Evolutionary conservation across 1,140 invertebrate genomes (phyloP), one percentile per base, ranked within the genome.

Genomic region (Lineus longissimus): DNA sequence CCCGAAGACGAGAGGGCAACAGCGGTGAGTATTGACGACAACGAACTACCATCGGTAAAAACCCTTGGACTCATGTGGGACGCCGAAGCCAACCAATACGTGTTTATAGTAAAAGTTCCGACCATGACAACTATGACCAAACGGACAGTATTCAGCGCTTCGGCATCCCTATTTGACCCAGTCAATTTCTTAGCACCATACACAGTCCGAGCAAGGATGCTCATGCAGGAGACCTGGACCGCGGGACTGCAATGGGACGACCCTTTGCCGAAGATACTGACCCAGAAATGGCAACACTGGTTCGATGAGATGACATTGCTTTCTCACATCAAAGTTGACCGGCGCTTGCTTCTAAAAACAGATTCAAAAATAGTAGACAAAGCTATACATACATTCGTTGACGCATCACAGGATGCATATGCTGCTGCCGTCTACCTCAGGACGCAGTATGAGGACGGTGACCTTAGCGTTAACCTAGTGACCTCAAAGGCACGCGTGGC

Each of bases 1-100:
- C 40, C 40, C 11, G 11, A 11, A 43, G 40, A 43, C 11, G 40
- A 43, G 11, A 43, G 40, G 19, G 40, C 40, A 43, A 43, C 40
- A 43, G 11, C 11, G 11, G 40, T 43, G 11, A 19, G 19, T 19
- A 43, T 43, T 19, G 40, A 19, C 40, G 40, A 43, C 19, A 19
- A 19, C 11, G 40, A 43, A 43, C 40, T 43, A 19, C 40, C 40
- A 13, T 11, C 40, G 19, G 11, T 43, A 11, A 43, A 43, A 43
- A 43, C 40, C 11, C 40, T 43, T 19, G 19, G 40, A 13, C 11
- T 13, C 11, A 43, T 19, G 11, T 68, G 68, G 68, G 19, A n/a
- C 13, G 62, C 40, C n/a, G n/a, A n/a, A n/a, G n/a, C 33, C 19
- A 63, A 64, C 41, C 15, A 41, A 30, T 68, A 67, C 41, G n/a